Evolutionary conservation across 2,888 invertebrate genomes (phyloP), one percentile per base, ranked within the genome.

Genomic region (Tenthredo notha): DNA sequence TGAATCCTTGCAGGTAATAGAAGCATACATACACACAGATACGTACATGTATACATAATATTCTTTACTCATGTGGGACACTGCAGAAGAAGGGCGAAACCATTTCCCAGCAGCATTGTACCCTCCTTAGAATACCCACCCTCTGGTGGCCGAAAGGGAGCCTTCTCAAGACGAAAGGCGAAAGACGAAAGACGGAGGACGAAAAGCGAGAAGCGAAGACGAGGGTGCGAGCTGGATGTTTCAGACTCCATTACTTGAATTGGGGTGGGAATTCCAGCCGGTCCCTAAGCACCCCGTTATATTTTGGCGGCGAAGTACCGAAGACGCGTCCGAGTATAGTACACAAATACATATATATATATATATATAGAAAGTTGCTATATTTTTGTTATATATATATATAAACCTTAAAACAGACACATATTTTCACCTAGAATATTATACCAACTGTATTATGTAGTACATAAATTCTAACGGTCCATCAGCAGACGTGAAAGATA

Each of bases 211-310:
- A 65, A 50, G 85, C 84, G 72, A 58, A 67, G 37, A 84, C 84
- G 84, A 80, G 80, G 83, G 87, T 87, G 88, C 87, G 88, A 88
- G 88, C 86, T 86, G 87, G 90, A 92, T 92, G 91, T 92, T 92
- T 92, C 90, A 89, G 91, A 90, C 91, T 92, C 92, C 92, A 92
- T 92, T 92, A 92, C 91, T 91, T 87, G 91, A 90, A 92, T 92
- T 92, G 92, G 88, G 90, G 90, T 91, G 92, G 92, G 91, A 92
- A 91, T 92, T 92, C 85, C 84, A 85, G 87, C 86, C 86, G 89
- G 90, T 92, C 92, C 90, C 92, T 88, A 86, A 90, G 89, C 91
- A 90, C 87, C 89, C 89, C 88, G 89, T 90, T 90, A 90, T 91
- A 91, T 92, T 92, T 92, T 87, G 90, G 89, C 43, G 43, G 67